Conservation (phyloP, 1,140 invertebrate species). For the Leptoteleia sp. region DNA sequence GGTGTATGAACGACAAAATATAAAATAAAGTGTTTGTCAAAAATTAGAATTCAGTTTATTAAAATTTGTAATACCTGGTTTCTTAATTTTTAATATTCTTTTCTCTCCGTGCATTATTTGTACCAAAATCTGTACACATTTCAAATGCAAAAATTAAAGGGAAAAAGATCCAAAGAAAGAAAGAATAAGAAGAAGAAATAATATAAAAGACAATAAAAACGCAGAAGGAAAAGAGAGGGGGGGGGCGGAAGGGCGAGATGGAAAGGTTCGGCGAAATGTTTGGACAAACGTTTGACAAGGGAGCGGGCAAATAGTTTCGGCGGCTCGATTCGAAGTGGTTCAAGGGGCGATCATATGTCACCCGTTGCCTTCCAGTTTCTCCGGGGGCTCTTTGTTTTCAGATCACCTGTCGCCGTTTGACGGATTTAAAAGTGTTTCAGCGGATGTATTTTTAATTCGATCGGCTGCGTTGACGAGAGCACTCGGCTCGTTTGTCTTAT, state of each 20-base stretch:
- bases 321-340: neutral
- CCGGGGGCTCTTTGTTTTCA: constrained; percentile 8
- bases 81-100: too few species aligned
- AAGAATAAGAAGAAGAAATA: neutral
- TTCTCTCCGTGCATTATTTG: too few species aligned
- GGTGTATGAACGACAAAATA: too few species aligned
- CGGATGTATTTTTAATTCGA: constrained; percentile 11
- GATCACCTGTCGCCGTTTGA: constrained; percentile 10
- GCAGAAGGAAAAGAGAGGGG: neutral
- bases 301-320: constrained; percentile 8
- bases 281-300: constrained; percentile 15
- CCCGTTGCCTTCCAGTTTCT: neutral
- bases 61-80: too few species aligned
- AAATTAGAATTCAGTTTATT: too few species aligned
- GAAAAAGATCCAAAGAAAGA: too few species aligned
- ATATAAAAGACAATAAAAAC: too few species aligned
- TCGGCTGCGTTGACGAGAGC: neutral
- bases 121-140: too few species aligned
- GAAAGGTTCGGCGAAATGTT: neutral
- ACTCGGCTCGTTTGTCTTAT: constrained; percentile 16
- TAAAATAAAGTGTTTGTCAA: too few species aligned
- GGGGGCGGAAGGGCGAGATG: neutral
- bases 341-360: constrained; percentile 16
- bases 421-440: constrained; percentile 7
- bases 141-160: too few species aligned